Evolutionary conservation across 23 tunicate genomes (phyloP).

Genomic region (Styela clava): DNA sequence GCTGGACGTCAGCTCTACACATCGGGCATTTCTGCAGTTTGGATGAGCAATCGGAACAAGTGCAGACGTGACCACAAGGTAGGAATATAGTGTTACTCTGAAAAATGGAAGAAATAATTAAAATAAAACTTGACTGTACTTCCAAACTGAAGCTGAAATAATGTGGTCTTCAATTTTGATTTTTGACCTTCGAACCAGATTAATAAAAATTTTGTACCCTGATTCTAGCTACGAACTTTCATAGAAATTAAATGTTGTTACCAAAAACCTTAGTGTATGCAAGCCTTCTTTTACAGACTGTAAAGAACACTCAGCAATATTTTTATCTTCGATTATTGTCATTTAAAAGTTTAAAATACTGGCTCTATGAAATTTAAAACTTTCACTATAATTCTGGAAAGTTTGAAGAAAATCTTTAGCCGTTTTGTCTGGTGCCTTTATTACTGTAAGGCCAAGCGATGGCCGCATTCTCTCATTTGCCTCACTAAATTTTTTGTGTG

Average conservation of each 20-base stretch:
- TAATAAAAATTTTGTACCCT: not conserved
- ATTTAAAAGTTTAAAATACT: too few relatives aligned
- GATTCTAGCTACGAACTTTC: too few relatives aligned
- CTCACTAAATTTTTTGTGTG: too few relatives aligned
- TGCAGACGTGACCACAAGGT: constrained; percentile 95
- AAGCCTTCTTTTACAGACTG: too few relatives aligned
- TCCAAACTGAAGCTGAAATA: not conserved
- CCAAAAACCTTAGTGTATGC: not conserved
- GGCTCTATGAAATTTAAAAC: too few relatives aligned
- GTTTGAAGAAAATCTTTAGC: too few relatives aligned
- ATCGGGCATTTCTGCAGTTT: constrained; percentile 65
- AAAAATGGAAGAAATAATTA: not conserved
- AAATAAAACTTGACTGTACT: not conserved
- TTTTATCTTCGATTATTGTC: too few relatives aligned
- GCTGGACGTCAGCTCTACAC: constrained; percentile 70
- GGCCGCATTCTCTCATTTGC: too few relatives aligned
- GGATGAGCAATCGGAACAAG: constrained; percentile 56
- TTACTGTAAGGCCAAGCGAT: too few relatives aligned
- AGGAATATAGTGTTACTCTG: constrained; percentile 80
- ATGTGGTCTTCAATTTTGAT: not conserved
- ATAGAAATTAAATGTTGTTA: not conserved
- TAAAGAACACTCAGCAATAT: too few relatives aligned
- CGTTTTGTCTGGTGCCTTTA: too few relatives aligned
- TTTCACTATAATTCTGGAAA: too few relatives aligned
- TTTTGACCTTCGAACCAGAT: not conserved